phyloP scores from a whole-genome alignment of 37 sponge, comb jelly and placozoan species.

The Beroe forskalii region DNA sequence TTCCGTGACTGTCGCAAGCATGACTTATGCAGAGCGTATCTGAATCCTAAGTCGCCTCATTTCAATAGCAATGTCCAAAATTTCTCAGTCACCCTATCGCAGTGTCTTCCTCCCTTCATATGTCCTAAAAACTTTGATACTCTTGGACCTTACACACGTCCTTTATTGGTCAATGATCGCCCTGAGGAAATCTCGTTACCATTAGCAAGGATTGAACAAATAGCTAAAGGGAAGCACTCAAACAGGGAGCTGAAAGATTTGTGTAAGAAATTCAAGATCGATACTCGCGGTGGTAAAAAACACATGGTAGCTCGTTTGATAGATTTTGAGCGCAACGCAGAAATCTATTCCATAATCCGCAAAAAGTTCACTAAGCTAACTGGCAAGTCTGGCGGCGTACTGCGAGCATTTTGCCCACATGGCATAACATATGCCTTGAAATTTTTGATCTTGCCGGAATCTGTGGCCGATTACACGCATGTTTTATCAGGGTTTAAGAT shows the following conservation, averaged over 20 bases:
- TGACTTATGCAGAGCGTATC: not conserved
- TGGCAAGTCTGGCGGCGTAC: constrained; percentile 30
- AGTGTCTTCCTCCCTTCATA: not conserved
- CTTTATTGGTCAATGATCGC: not conserved
- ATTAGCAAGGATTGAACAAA: not conserved
- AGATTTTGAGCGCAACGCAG: not conserved
- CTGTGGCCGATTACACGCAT: constrained; percentile 40
- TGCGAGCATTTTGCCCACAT: constrained; percentile 38
- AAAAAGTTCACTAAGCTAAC: constrained; percentile 18
- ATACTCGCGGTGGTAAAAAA: constrained; percentile 32
- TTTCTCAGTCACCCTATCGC: not conserved
- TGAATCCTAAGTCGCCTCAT: constrained; percentile 1
- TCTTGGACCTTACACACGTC: not conserved
- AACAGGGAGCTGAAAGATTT: not conserved
- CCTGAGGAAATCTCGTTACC: constrained; percentile 17
- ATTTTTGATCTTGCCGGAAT: not conserved
- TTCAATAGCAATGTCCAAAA: not conserved
- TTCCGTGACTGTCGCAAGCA: not conserved
- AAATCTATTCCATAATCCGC: constrained; percentile 22
- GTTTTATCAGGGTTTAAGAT: not conserved
- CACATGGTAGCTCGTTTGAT: constrained; percentile 25
- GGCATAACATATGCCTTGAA: constrained; percentile 1
- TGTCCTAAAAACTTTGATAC: constrained; percentile 17
- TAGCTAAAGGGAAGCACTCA: not conserved
- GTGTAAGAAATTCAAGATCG: constrained; percentile 28